A percentile compares a stretch with the other conserved stretches of the same genome.
Evolutionary conservation across 2,888 invertebrate species (phyloP).

Genomic region (Pseudococcus viburni): DNA sequence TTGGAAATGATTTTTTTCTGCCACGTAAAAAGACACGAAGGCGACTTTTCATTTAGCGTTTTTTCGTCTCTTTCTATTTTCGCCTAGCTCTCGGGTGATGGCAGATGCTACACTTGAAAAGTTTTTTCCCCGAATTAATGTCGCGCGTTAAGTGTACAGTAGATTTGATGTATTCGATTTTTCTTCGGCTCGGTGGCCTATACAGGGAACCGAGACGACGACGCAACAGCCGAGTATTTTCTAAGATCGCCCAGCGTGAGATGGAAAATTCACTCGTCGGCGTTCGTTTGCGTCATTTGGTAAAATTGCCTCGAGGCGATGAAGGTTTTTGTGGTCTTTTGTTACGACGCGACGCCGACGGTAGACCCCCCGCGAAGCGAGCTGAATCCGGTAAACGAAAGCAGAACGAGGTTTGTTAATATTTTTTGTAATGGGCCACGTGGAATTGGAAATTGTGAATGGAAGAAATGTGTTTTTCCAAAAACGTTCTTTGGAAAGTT

Average conservation of each 20-base stretch:
- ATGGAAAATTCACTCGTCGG: neutral
- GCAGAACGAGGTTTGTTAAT: constrained; percentile 14
- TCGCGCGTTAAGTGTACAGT: neutral
- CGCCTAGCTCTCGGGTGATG: neutral
- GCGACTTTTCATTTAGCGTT: constrained; percentile 16
- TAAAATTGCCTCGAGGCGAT: neutral
- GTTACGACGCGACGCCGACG: neutral
- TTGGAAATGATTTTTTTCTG: constrained; percentile 23
- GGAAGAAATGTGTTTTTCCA: constrained; percentile 5
- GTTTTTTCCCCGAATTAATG: neutral
- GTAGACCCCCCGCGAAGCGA: neutral
- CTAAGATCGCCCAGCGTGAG: constrained; percentile 11
- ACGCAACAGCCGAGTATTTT: neutral
- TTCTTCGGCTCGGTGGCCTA: neutral
- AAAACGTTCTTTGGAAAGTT: neutral
- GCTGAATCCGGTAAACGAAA: constrained; percentile 19
- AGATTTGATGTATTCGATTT: constrained; percentile 36
- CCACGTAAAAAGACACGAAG: neutral
- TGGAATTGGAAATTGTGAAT: constrained; percentile 1
- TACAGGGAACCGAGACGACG: neutral
- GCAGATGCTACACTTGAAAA: constrained; percentile 2
- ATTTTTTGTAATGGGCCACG: constrained; percentile 23
- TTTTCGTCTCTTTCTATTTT: neutral
- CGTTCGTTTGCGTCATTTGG: constrained; percentile 8
- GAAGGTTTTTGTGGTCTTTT: constrained; percentile 2